These are phyloP conservation scores for Anticlea derivata DNA, from an alignment of 2,888 invertebrate genomes.

Conservation along the genomic window DNA sequence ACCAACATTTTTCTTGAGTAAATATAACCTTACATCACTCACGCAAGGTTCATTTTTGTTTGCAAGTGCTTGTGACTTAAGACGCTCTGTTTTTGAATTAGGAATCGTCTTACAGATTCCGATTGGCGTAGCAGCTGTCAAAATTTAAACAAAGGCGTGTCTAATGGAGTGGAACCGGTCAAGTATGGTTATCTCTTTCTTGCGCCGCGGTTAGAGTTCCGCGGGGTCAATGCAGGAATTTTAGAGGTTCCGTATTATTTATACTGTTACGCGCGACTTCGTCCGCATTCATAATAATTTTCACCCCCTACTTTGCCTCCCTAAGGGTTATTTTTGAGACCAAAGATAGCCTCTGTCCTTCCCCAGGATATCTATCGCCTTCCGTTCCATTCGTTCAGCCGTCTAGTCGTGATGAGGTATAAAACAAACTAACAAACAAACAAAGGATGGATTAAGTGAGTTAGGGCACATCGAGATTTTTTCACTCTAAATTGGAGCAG, in stretches of 20 bases:
- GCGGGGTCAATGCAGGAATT: conserved; percentile 9
- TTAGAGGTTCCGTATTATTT: conserved; percentile 35
- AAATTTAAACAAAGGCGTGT: conserved; percentile 70
- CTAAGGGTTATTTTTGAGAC: too few relatives aligned
- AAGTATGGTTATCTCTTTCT: conserved; percentile 61
- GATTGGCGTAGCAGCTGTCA: conserved; percentile 71
- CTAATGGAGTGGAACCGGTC: conserved; percentile 63
- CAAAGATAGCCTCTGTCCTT: too few relatives aligned
- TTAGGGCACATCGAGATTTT: too few relatives aligned
- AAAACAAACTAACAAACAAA: too few relatives aligned
- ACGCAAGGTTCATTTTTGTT: neutral
- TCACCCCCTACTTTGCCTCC: too few relatives aligned
- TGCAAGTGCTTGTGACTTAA: conserved; percentile 10
- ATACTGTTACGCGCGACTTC: too few relatives aligned
- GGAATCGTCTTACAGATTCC: conserved; percentile 27
- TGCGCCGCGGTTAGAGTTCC: conserved; percentile 40
- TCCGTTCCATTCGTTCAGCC: too few relatives aligned
- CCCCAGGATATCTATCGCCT: too few relatives aligned
- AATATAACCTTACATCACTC: neutral
- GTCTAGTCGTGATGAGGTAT: too few relatives aligned
- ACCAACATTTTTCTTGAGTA: neutral
- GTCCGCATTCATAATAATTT: too few relatives aligned
- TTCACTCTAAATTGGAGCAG: too few relatives aligned
- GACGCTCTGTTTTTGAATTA: conserved; percentile 17
- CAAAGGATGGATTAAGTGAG: too few relatives aligned